A percentile compares a stretch with the other conserved stretches of the same genome.
Evolutionary conservation across 2,113 vertebrate genomes (phyloP).

Genomic region (Callipepla squamata): DNA sequence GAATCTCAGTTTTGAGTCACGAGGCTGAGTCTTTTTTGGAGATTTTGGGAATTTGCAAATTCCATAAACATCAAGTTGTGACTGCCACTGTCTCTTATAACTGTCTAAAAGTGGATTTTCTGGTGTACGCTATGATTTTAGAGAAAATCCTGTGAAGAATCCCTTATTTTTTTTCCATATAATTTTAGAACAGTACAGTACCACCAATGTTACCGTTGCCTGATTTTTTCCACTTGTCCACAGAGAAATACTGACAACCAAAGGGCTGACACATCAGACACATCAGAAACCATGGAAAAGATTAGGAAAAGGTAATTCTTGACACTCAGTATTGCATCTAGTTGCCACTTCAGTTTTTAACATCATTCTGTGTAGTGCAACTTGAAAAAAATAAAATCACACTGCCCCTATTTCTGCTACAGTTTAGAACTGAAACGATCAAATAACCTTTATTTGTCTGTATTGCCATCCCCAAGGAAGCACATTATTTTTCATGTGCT

Average conservation of each 20-base stretch:
- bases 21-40: not conserved
- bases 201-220: rapidly evolving
- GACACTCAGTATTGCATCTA: not conserved
- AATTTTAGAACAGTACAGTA: not conserved
- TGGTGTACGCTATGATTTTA: not conserved
- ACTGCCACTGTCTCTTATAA: not conserved
- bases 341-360: not conserved
- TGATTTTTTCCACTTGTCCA: not conserved
- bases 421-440: not conserved
- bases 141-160: not conserved
- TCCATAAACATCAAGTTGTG: not conserved
- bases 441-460: not conserved
- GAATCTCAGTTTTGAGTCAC: not conserved
- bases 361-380: not conserved
- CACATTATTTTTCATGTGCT: rapidly evolving
- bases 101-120: not conserved
- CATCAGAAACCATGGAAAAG: not conserved
- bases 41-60: not conserved
- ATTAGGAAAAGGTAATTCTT: not conserved
- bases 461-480: not conserved
- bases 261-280: not conserved
- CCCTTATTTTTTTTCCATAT: not conserved
- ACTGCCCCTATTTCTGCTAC: not conserved
- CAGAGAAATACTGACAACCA: not conserved
- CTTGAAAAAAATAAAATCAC: not conserved